Evolutionary conservation across 2,888 invertebrate genomes (phyloP).

Genomic region (Xestia c-nigrum): DNA sequence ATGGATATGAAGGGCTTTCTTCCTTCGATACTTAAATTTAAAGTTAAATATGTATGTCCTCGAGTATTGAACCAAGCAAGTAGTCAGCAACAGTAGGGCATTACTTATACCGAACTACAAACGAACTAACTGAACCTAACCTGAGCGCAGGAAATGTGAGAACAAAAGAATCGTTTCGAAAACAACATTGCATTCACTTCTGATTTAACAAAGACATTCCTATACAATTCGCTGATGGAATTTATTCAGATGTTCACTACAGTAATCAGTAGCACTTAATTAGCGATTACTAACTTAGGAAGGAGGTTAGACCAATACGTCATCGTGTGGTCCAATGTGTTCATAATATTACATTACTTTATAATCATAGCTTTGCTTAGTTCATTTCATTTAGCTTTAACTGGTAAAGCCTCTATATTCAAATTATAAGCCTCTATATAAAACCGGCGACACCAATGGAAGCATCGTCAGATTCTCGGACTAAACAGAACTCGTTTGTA

Average conservation of each 20-base stretch:
- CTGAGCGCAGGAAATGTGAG: slow-evolving; percentile 77
- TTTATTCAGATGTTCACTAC: slow-evolving; percentile 58
- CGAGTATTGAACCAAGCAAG: slow-evolving; percentile 55
- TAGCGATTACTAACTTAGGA: slow-evolving; percentile 4
- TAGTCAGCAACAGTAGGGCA: slow-evolving; percentile 76
- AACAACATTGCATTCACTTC: slow-evolving; percentile 75
- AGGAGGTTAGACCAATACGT: neutral
- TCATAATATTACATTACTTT: neutral
- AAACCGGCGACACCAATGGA: neutral
- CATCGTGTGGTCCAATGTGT: neutral
- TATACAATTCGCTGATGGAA: slow-evolving; percentile 64
- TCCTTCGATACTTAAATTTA: neutral
- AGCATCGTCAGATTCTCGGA: slow-evolving; percentile 11
- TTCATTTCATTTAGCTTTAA: neutral
- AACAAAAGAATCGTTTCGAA: slow-evolving; percentile 84
- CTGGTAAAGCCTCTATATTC: neutral
- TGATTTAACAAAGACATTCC: slow-evolving; percentile 72
- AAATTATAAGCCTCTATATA: too few species aligned
- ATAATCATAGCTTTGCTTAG: slow-evolving; percentile 4
- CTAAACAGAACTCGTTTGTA: slow-evolving; percentile 43
- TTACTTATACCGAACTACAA: slow-evolving; percentile 75
- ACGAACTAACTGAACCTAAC: slow-evolving; percentile 73
- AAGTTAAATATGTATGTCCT: neutral
- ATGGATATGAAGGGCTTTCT: neutral
- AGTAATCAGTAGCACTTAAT: slow-evolving; percentile 43